Evolutionary conservation across 2,797 vertebrate species (phyloP).

Genomic region (Eulemur rubriventer): DNA sequence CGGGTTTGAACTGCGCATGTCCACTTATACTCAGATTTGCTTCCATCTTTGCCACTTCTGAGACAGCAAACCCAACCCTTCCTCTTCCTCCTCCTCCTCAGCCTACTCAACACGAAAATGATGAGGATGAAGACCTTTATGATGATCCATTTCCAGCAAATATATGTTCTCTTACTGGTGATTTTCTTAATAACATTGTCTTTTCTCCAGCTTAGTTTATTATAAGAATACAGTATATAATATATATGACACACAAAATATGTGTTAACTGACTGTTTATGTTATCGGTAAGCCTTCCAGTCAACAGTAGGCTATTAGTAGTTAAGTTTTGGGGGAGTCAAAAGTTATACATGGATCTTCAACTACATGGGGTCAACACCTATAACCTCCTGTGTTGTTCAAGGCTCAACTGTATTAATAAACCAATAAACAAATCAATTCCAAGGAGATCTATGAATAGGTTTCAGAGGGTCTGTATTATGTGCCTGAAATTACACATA

Average conservation of each 20-base stretch:
- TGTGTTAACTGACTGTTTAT: neutral
- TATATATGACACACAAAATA: neutral
- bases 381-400: neutral
- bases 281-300: neutral
- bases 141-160: neutral
- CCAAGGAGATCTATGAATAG: neutral
- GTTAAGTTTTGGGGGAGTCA: neutral
- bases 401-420: neutral
- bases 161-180: neutral
- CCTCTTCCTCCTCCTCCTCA: neutral
- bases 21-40: neutral
- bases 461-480: neutral
- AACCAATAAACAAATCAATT: neutral
- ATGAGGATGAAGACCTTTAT: neutral
- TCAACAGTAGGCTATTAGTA: neutral
- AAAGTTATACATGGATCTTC: neutral
- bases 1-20: neutral
- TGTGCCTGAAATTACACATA: neutral
- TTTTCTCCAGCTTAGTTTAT: neutral
- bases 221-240: neutral
- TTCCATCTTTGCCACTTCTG: neutral
- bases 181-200: neutral
- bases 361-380: neutral
- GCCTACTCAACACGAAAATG: neutral
- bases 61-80: neutral